Base-by-base conservation (phyloP, 2,888 invertebrate genomes). In the Cosmopolites sordidus region DNA sequence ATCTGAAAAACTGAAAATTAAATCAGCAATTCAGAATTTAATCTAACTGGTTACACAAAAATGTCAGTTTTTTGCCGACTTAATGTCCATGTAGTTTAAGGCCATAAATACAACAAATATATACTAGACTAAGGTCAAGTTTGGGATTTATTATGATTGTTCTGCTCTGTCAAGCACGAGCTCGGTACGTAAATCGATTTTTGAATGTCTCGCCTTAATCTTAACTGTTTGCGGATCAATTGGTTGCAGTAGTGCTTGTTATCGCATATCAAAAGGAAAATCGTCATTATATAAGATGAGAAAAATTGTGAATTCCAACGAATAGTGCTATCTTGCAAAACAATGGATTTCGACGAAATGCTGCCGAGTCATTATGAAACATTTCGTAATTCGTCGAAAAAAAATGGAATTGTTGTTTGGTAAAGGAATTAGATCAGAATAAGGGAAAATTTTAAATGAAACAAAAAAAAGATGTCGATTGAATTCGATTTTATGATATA, bases 91-190 rank as follows among this genome's bases (percentile, higher is more conserved):
- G 8, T 8, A 22, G 8, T 22, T 22, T 22, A 22, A 11, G 33
- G 33, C 33, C 33, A 12, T 9, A 33, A 33, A n/a, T n/a, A 11
- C 33, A n/a, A 33, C 8, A 33, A 33, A 33, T 33, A 33, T n/a
- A 6, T n/a, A n/a, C 12, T 6, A 33, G 12, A 33, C n/a, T 33
- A 43, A 43, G 43, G 43, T 43, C 43, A 43, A 43, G 43, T 43
- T 43, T 27, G 18, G n/a, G 6, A 27, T 43, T 43, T 22, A 27
- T 43, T 27, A 43, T 14, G 2, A 43, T 12, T 5, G n/a, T 29
- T 43, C 22, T 43, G 43, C 43, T 43, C 29, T 18, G 15, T 43
- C 27, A 27, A 27, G 43, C 29, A 43, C 27, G 14, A 43, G 27
- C 12, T 22, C n/a, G 33, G 5, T 33, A 33, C 5, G 8, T 33